A percentile compares a stretch with the other conserved stretches of the same genome.
phyloP scores from a whole-genome alignment of 1,140 invertebrate species.

The Drosophila orosa region DNA sequence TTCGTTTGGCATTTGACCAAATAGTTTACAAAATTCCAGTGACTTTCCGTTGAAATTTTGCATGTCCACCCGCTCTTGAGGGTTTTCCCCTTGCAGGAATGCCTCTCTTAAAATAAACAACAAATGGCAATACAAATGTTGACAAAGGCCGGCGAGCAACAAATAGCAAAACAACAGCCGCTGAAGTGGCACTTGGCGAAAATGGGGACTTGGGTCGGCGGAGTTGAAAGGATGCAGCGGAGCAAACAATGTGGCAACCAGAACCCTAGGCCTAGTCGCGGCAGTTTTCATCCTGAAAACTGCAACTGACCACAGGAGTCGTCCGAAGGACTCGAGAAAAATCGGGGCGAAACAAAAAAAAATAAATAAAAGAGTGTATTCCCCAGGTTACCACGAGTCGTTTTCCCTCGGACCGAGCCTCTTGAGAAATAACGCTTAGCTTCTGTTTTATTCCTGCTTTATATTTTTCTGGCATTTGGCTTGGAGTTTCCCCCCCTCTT shows the following conservation, averaged over 20 bases:
- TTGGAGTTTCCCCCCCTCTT: conserved; percentile 34
- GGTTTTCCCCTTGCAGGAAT: conserved; percentile 6
- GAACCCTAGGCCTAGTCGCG: conserved; percentile 31
- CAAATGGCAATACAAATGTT: conserved; percentile 69
- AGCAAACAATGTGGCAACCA: conserved; percentile 33
- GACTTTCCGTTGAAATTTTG: conserved; percentile 2
- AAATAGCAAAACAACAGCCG: conserved; percentile 51
- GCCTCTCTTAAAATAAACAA: conserved; percentile 51
- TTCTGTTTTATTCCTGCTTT: conserved; percentile 38
- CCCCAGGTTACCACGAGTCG: conserved; percentile 32
- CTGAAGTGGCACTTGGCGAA: conserved; percentile 55
- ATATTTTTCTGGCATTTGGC: conserved; percentile 70
- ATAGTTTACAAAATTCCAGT: conserved; percentile 28
- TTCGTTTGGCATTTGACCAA: neutral
- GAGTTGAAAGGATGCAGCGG: conserved; percentile 42
- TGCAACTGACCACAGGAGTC: conserved; percentile 51
- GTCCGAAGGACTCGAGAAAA: neutral
- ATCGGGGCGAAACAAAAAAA: neutral
- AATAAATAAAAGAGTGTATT: conserved; percentile 28
- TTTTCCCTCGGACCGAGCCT: conserved; percentile 25
- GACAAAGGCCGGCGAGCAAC: conserved; percentile 55
- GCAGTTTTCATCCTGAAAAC: conserved; percentile 3
- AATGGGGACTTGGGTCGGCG: conserved; percentile 50
- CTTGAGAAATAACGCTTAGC: conserved; percentile 79
- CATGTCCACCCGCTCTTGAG: neutral